Evolutionary conservation across 2,113 vertebrate species (phyloP).

Genomic region (Uria aalge): DNA sequence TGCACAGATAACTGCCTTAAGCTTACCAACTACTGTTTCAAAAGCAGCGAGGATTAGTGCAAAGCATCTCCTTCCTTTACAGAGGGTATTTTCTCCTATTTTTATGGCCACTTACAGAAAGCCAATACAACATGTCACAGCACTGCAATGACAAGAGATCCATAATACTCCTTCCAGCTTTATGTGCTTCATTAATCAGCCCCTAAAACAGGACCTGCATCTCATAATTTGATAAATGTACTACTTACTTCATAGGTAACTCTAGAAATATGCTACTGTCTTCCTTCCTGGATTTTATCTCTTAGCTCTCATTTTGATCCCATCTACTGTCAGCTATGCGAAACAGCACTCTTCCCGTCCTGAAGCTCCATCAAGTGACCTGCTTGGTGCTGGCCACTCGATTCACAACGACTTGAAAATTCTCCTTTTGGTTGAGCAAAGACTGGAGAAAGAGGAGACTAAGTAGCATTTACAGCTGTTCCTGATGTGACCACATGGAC

Average conservation of each 20-base stretch:
- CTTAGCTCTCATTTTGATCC: not conserved
- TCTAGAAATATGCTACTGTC: not conserved
- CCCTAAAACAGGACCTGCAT: not conserved
- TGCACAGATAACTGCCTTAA: not conserved
- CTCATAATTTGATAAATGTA: not conserved
- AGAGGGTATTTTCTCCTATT: not conserved
- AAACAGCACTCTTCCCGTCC: not conserved
- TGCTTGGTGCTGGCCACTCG: not conserved
- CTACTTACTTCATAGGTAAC: not conserved
- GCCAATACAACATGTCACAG: not conserved
- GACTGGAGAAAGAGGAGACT: not conserved
- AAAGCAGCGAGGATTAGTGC: not conserved
- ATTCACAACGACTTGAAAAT: not conserved
- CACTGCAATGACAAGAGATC: not conserved
- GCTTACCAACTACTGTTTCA: not conserved
- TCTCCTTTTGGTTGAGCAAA: not conserved
- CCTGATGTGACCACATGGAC: not conserved
- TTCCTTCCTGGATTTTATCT: not conserved
- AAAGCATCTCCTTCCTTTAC: not conserved
- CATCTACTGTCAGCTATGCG: not conserved
- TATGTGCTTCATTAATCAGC: not conserved
- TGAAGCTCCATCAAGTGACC: not conserved
- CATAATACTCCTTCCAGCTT: not conserved
- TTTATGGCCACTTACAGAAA: not conserved
- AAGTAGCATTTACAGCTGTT: not conserved